Conservation (phyloP, 2,888 invertebrate species). For the Eueremaeus valkanovi region DNA sequence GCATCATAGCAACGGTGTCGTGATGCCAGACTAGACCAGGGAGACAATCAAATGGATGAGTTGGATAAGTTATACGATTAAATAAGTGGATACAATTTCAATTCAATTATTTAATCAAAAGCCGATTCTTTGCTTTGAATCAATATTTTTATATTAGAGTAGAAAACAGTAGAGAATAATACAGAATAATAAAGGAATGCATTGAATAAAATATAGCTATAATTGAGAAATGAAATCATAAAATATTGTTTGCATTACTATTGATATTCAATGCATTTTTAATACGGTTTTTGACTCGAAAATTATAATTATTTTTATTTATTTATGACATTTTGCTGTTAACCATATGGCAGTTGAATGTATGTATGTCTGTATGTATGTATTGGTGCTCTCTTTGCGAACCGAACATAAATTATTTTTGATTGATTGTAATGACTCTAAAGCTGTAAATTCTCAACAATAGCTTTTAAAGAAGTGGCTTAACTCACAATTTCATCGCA, state of each 20-base stretch:
- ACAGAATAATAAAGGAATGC: neutral
- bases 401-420: neutral
- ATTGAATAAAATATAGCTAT: no score
- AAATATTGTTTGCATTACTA: no score
- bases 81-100: neutral
- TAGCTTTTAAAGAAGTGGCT: neutral
- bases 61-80: neutral
- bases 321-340: neutral
- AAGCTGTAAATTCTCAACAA: neutral
- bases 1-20: neutral
- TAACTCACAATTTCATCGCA: neutral
- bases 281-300: neutral
- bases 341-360: neutral
- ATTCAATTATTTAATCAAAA: neutral
- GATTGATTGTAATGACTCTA: neutral
- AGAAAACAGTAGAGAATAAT: neutral
- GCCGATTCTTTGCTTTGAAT: neutral
- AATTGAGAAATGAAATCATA: no score
- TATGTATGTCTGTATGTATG: neutral
- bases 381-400: neutral
- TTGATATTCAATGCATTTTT: neutral
- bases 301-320: neutral
- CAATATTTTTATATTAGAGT: neutral
- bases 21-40: conserved; percentile 6
- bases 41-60: neutral